These are phyloP conservation scores for Neosalanx taihuensis DNA, from an alignment of 2,797 vertebrate genomes.

Conservation along the genomic window DNA sequence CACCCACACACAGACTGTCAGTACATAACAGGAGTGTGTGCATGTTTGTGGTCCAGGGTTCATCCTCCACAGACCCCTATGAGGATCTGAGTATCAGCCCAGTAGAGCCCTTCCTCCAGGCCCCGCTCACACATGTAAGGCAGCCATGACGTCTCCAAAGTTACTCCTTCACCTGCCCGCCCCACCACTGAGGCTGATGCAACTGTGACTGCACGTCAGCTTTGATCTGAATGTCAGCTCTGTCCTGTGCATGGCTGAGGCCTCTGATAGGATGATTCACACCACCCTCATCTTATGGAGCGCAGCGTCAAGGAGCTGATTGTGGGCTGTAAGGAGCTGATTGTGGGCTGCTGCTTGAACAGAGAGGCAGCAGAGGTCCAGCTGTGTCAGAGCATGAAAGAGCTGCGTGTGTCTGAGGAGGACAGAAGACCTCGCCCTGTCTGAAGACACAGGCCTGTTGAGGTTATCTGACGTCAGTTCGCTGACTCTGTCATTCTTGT, in stretches of 20 bases:
- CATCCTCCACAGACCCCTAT: slow-evolving; percentile 60
- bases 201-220: slow-evolving; percentile 9
- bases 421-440: not conserved
- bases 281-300: slow-evolving; percentile 9
- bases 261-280: slow-evolving; percentile 41
- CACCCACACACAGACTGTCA: not conserved
- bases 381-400: slow-evolving; percentile 25
- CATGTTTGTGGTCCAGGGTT: slow-evolving; percentile 57
- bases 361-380: no score
- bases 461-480: not conserved
- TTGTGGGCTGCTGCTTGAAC: slow-evolving; percentile 9
- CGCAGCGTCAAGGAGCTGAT: slow-evolving; percentile 24
- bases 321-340: slow-evolving; percentile 26
- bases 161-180: slow-evolving; percentile 17
- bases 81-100: slow-evolving; percentile 64
- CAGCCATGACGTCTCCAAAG: slow-evolving; percentile 3
- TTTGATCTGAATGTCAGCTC: slow-evolving; percentile 10
- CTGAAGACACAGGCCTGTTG: not conserved
- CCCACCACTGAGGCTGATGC: slow-evolving; percentile 13
- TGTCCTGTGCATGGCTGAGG: slow-evolving; percentile 34
- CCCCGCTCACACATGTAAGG: slow-evolving; percentile 64
- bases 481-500: not conserved
- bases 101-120: slow-evolving; percentile 38
- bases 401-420: slow-evolving; percentile 23
- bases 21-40: slow-evolving; percentile 25